Conservation (phyloP, 2,113 vertebrate genomes). For the Argyrosomus japonicus region DNA sequence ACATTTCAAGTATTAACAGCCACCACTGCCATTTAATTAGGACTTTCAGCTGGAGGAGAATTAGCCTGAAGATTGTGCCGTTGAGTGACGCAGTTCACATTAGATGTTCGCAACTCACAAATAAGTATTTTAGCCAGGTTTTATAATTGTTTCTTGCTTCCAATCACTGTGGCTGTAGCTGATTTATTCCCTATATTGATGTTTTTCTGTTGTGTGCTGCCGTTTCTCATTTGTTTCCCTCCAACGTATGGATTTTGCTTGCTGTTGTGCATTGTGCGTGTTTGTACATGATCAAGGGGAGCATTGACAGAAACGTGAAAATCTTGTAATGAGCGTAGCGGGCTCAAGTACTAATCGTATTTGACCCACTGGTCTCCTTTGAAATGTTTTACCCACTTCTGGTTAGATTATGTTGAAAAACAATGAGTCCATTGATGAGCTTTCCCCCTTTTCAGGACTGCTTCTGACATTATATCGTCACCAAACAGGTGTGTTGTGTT, state of each 20-base stretch:
- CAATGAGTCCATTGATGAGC: slow-evolving; percentile 43
- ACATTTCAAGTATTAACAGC: slow-evolving; percentile 14
- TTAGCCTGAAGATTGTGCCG: not conserved
- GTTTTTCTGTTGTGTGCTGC: not conserved
- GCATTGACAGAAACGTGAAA: slow-evolving; percentile 30
- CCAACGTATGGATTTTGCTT: slow-evolving; percentile 2
- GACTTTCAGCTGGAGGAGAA: slow-evolving; percentile 21
- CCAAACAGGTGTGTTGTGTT: slow-evolving; percentile 26
- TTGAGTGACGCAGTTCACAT: not conserved
- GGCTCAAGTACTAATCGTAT: slow-evolving; percentile 15
- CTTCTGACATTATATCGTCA: not conserved
- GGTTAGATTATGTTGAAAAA: slow-evolving; percentile 42
- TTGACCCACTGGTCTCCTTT: slow-evolving; percentile 4
- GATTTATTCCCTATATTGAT: not conserved
- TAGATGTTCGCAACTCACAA: not conserved
- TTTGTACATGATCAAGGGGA: slow-evolving; percentile 35
- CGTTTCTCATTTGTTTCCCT: not conserved
- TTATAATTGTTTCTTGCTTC: not conserved
- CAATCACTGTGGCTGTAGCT: not conserved
- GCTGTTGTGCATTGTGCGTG: not conserved
- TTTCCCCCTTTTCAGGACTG: not conserved
- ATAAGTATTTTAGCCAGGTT: not conserved
- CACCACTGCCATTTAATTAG: not conserved
- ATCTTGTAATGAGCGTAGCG: slow-evolving; percentile 32
- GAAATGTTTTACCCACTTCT: slow-evolving; percentile 35